Percentiles rank a stretch among this genome's conserved stretches.
phyloP scores from a whole-genome alignment of 2,888 invertebrate genomes.

The Elaeidobius kamerunicus region DNA sequence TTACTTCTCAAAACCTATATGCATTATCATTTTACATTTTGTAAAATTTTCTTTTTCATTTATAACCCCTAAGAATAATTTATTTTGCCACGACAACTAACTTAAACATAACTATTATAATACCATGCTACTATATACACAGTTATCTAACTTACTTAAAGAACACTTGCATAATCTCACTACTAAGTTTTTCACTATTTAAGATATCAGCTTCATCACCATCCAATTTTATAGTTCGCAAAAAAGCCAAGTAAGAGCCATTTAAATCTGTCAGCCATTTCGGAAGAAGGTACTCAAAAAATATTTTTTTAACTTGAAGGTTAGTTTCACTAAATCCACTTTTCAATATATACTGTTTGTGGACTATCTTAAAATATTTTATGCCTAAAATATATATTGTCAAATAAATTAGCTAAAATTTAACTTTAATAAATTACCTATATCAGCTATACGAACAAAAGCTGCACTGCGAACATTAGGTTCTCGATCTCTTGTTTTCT shows the following conservation, averaged over 20 bases:
- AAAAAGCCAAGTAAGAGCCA: slow-evolving; percentile 64
- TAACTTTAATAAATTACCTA: slow-evolving; percentile 8
- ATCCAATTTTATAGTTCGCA: slow-evolving; percentile 72
- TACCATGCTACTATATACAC: not conserved
- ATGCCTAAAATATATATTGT: slow-evolving; percentile 9
- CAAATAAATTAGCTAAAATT: not conserved
- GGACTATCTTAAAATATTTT: slow-evolving; percentile 56
- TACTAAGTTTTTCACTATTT: slow-evolving; percentile 55
- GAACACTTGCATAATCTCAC: slow-evolving; percentile 53
- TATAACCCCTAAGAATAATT: no score
- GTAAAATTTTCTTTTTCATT: no score
- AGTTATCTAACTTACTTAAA: slow-evolving; percentile 56
- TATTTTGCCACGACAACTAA: no score
- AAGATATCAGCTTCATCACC: slow-evolving; percentile 61
- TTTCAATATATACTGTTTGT: slow-evolving; percentile 59
- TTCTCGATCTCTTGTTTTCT: slow-evolving; percentile 64
- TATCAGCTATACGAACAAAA: slow-evolving; percentile 18
- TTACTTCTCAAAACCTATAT: no score
- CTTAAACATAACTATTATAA: not conserved
- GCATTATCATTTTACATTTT: no score
- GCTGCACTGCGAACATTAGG: slow-evolving; percentile 20
- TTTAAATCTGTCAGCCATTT: slow-evolving; percentile 73
- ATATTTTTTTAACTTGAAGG: slow-evolving; percentile 51
- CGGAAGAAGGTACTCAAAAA: slow-evolving; percentile 58
- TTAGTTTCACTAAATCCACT: slow-evolving; percentile 63